Percentiles rank a stretch among this genome's conserved stretches.
phyloP scores from a whole-genome alignment of 2,113 vertebrate species.

The Psammodynastes pulverulentus region DNA sequence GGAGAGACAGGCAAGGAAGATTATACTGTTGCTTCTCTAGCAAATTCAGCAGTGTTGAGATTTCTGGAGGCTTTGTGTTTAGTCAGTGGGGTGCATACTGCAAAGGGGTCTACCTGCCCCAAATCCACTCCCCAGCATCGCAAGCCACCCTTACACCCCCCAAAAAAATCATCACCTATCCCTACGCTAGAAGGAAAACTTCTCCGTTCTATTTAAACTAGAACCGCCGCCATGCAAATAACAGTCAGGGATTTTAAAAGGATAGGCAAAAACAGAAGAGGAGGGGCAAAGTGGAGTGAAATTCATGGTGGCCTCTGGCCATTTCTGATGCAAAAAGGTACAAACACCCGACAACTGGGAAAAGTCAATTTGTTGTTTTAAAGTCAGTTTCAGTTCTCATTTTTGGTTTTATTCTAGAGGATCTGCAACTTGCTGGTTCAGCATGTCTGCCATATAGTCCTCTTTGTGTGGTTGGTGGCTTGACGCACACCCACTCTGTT shows the following conservation, averaged over 20 bases:
- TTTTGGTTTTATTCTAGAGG: conserved; percentile 5
- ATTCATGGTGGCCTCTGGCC: neutral
- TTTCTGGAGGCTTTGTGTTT: neutral
- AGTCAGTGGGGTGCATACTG: neutral
- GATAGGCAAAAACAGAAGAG: neutral
- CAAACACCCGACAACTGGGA: neutral
- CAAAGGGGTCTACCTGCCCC: neutral
- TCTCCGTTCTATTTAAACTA: neutral
- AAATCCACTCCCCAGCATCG: neutral
- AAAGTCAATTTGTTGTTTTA: neutral
- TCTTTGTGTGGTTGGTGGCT: neutral
- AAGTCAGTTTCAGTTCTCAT: conserved; percentile 28
- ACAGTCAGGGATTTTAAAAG: neutral
- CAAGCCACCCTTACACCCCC: neutral
- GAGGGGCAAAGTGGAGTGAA: neutral
- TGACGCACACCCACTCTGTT: too few relatives aligned
- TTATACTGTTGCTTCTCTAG: neutral
- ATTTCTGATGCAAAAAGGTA: neutral
- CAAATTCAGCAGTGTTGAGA: neutral
- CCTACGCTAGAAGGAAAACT: neutral
- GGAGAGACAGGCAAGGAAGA: neutral
- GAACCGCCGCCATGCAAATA: neutral
- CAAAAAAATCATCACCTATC: neutral
- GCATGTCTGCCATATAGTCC: neutral
- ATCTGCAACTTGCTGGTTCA: conserved; percentile 16